phyloP scores from a whole-genome alignment of 2,888 invertebrate species.

The Andricus curvator region DNA sequence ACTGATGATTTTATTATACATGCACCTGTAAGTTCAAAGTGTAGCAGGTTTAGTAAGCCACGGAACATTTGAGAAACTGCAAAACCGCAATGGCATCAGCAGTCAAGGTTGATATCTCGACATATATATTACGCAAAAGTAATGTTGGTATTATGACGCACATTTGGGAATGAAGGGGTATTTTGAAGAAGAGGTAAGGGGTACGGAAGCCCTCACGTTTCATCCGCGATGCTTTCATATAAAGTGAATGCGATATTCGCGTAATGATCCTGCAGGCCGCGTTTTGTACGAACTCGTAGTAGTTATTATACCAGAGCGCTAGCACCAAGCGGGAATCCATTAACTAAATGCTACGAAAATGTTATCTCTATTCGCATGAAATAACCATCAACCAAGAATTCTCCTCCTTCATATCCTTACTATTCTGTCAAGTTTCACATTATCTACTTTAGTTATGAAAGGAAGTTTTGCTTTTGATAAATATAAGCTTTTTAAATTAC shows the following conservation, averaged over 20 bases:
- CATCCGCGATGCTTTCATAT: constrained; percentile 27
- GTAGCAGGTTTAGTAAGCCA: constrained; percentile 15
- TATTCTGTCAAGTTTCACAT: background rate
- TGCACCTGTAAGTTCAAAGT: background rate
- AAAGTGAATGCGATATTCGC: constrained; percentile 37
- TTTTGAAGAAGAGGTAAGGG: constrained; percentile 31
- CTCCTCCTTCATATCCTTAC: background rate
- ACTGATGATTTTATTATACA: constrained; percentile 34
- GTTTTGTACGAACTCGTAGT: constrained; percentile 17
- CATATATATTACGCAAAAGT: background rate
- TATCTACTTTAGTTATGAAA: background rate
- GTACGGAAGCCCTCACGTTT: constrained; percentile 18
- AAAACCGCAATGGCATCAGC: constrained; percentile 14
- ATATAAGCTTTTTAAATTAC: background rate
- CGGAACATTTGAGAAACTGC: constrained; percentile 29
- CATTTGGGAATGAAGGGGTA: constrained; percentile 6
- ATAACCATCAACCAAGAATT: constrained; percentile 54
- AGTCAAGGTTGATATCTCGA: constrained; percentile 26
- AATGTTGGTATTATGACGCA: constrained; percentile 13
- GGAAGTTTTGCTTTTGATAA: background rate
- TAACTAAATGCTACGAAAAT: constrained; percentile 63
- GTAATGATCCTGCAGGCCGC: constrained; percentile 11
- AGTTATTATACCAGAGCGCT: constrained; percentile 30
- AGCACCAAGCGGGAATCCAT: constrained; percentile 48
- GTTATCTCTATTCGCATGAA: constrained; percentile 61